Evolutionary conservation across 2,797 vertebrate genomes (phyloP).

Genomic region (Pagetopsis macropterus): DNA sequence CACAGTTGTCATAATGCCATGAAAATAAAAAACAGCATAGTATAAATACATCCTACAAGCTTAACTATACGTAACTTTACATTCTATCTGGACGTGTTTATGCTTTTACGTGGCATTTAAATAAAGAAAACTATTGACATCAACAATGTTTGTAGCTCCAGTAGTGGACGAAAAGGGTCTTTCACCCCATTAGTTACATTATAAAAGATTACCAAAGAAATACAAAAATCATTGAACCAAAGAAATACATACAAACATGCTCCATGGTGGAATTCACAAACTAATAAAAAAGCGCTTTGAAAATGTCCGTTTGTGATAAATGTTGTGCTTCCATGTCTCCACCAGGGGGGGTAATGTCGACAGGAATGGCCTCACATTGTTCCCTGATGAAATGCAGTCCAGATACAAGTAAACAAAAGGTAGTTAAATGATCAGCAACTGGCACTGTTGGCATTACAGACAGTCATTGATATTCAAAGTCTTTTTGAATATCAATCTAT

Average conservation of each 20-base stretch:
- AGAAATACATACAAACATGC: constrained; percentile 62
- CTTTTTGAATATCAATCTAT: constrained; percentile 50
- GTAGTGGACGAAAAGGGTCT: constrained; percentile 51
- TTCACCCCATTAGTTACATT: constrained; percentile 45
- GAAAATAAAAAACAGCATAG: constrained; percentile 43
- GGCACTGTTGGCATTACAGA: constrained; percentile 70
- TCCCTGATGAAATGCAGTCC: constrained; percentile 63
- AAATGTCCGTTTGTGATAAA: constrained; percentile 24
- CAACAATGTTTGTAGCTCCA: constrained; percentile 47
- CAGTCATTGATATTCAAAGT: constrained; percentile 45
- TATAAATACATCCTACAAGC: constrained; percentile 31
- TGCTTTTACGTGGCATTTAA: constrained; percentile 50
- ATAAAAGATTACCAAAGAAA: constrained; percentile 62
- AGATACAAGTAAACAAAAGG: constrained; percentile 52
- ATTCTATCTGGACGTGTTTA: constrained; percentile 42
- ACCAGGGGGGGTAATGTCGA: constrained; percentile 46
- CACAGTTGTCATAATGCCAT: constrained; percentile 67
- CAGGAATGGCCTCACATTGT: constrained; percentile 33
- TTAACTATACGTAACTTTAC: constrained; percentile 11
- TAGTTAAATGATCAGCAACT: constrained; percentile 56
- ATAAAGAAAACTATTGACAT: constrained; percentile 57
- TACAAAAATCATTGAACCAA: constrained; percentile 63
- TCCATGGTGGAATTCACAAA: constrained; percentile 63
- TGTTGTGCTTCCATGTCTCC: constrained; percentile 71
- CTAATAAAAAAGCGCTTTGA: constrained; percentile 16